Conservation (phyloP, 2,113 vertebrate species). For the Porphyrio hochstetteri region DNA sequence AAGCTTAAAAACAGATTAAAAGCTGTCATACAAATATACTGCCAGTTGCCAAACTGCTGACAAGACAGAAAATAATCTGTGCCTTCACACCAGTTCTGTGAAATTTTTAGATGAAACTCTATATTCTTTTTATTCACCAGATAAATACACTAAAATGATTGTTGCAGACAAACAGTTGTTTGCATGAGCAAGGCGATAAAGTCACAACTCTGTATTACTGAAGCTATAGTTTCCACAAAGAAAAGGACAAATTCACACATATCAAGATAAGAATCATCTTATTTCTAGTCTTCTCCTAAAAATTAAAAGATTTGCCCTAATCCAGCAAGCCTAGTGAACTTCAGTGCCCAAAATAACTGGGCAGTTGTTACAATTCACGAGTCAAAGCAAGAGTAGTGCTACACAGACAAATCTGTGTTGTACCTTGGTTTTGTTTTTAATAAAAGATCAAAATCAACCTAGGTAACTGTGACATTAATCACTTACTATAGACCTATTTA, state of each 20-base stretch:
- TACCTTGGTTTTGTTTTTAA: neutral
- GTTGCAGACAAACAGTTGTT: neutral
- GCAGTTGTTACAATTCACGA: neutral
- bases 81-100: neutral
- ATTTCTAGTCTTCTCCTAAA: neutral
- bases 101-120: neutral
- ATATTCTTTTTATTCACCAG: neutral
- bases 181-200: neutral
- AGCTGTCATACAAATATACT: neutral
- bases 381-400: neutral
- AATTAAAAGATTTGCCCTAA: neutral
- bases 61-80: neutral
- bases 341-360: neutral
- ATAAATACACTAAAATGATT: neutral
- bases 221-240: neutral
- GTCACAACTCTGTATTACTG: neutral
- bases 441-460: neutral
- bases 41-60: neutral
- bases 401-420: neutral
- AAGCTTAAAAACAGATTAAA: neutral
- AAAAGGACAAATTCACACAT: neutral
- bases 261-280: neutral
- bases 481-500: neutral
- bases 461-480: neutral
- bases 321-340: neutral